A percentile compares a stretch with the other conserved stretches of the same genome.
Conservation (phyloP, 2,888 invertebrate genomes). For the Serripes groenlandicus region DNA sequence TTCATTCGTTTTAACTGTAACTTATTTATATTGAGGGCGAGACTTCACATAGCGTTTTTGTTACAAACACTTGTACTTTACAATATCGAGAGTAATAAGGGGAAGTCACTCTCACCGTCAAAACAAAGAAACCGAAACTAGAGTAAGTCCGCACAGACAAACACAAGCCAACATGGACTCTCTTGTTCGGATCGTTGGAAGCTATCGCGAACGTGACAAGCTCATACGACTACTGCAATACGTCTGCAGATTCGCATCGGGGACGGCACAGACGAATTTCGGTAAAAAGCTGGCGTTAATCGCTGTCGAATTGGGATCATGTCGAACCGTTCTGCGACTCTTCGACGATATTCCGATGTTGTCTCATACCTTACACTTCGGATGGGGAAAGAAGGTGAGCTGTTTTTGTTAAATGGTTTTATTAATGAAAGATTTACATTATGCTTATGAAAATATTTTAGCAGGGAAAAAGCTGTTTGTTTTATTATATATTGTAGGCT, state of each 20-base stretch:
- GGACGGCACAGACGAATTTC: slow-evolving; percentile 65
- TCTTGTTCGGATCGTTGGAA: slow-evolving; percentile 88
- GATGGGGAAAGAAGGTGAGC: slow-evolving; percentile 89
- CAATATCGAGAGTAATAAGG: too few species aligned
- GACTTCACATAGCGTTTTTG: too few species aligned
- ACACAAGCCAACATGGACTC: too few species aligned
- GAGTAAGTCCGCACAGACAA: slow-evolving; percentile 9
- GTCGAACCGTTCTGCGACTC: slow-evolving; percentile 91
- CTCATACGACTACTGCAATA: slow-evolving; percentile 93
- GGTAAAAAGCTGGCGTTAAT: slow-evolving; percentile 70
- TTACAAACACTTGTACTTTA: too few species aligned
- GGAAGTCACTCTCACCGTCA: background rate
- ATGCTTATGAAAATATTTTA: too few species aligned
- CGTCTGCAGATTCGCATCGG: slow-evolving; percentile 90
- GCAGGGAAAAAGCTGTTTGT: too few species aligned
- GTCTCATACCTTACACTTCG: slow-evolving; percentile 91
- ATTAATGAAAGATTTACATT: too few species aligned
- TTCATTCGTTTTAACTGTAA: too few species aligned
- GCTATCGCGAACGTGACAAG: slow-evolving; percentile 95
- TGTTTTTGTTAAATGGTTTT: too few species aligned
- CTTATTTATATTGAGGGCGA: too few species aligned
- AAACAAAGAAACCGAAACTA: background rate
- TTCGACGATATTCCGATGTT: slow-evolving; percentile 95
- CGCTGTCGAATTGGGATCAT: slow-evolving; percentile 75
- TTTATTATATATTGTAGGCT: too few species aligned